phyloP scores from a whole-genome alignment of 2,888 invertebrate species.

The Coelopa pilipes region DNA sequence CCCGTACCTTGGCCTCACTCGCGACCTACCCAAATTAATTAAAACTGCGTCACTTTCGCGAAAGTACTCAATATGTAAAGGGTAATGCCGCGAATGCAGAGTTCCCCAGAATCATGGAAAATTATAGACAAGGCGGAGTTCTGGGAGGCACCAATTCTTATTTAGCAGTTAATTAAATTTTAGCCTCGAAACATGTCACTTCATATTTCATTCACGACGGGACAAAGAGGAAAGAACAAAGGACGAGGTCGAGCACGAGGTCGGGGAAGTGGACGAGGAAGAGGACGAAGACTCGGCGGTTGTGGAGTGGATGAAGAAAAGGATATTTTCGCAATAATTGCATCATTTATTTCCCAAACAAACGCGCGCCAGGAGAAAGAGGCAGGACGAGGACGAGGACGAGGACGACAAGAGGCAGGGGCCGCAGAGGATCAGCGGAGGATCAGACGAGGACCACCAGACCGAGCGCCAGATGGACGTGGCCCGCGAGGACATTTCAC shows the following conservation, averaged over 20 bases:
- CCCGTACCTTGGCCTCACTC: not conserved
- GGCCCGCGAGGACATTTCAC: not conserved
- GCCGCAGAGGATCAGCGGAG: no score
- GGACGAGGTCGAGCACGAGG: no score
- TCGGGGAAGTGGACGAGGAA: no score
- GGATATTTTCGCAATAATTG: constrained; percentile 15
- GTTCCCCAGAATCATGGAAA: not conserved
- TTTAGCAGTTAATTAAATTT: constrained; percentile 18
- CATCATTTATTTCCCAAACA: constrained; percentile 21
- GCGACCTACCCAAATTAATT: no score
- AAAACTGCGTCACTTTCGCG: not conserved
- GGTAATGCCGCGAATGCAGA: not conserved
- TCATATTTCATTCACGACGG: not conserved
- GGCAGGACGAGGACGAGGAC: no score
- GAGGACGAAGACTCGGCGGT: no score
- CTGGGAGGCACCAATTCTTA: not conserved
- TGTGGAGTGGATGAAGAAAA: no score
- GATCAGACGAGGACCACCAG: no score
- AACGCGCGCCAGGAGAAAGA: not conserved
- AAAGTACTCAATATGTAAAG: not conserved
- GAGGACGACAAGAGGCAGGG: no score
- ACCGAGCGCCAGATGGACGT: not conserved
- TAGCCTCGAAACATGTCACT: not conserved
- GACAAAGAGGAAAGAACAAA: not conserved
- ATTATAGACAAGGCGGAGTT: not conserved